Conservation (phyloP, 2,797 vertebrate genomes). For the Dendrocincla tyrannina region DNA sequence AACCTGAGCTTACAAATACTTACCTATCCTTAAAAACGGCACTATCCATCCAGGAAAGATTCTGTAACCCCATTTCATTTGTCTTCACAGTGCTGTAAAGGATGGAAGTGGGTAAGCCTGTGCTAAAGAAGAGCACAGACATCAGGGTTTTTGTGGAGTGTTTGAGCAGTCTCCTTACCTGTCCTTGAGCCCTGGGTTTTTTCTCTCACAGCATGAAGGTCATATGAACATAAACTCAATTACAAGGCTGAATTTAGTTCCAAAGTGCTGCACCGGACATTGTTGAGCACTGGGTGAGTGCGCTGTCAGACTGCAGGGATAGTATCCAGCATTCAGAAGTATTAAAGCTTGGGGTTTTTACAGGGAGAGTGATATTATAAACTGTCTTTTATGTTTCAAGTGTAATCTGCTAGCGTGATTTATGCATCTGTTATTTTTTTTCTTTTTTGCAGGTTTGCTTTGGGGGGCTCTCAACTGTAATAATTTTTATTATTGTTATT, state of each 20-base stretch:
- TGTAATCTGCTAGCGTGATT: neutral
- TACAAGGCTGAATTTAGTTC: neutral
- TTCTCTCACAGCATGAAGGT: neutral
- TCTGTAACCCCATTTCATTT: neutral
- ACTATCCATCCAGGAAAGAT: neutral
- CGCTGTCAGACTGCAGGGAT: neutral
- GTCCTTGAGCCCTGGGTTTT: neutral
- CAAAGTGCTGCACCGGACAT: neutral
- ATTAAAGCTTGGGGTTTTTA: neutral
- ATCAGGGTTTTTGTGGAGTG: accelerated
- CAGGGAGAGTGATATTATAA: neutral
- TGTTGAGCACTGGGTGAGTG: accelerated
- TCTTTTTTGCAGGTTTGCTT: neutral
- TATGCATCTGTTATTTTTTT: neutral
- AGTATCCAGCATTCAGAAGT: neutral
- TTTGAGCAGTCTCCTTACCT: neutral
- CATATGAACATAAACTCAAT: neutral
- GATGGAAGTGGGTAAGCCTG: neutral
- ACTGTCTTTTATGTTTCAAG: neutral
- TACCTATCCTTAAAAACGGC: neutral
- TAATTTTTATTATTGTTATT: neutral
- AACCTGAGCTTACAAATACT: neutral
- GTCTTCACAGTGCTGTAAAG: neutral
- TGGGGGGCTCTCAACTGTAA: neutral
- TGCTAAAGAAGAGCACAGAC: neutral